Percentiles rank a stretch among this genome's conserved stretches.
Conservation (phyloP, 2,797 vertebrate genomes). For the Sternotherus odoratus region DNA sequence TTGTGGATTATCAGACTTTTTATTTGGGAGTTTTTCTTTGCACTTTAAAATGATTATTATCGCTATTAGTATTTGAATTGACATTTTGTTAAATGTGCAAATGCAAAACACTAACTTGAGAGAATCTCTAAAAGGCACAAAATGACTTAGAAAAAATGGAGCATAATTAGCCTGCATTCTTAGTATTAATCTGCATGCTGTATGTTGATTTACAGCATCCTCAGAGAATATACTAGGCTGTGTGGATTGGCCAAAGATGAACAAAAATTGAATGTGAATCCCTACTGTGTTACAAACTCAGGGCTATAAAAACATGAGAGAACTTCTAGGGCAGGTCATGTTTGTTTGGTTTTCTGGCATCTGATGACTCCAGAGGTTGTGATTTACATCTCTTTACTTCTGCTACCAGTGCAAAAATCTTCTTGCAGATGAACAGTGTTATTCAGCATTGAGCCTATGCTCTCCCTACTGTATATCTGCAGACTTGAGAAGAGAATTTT, state of each 20-base stretch:
- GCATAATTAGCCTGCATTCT: background rate
- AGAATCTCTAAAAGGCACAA: background rate
- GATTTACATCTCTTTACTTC: background rate
- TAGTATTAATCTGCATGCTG: background rate
- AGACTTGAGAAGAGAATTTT: fast-evolving
- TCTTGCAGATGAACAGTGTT: background rate
- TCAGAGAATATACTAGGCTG: background rate
- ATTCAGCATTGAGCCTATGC: background rate
- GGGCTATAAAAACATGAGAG: background rate
- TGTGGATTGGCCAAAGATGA: background rate
- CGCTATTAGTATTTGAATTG: fast-evolving
- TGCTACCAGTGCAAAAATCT: background rate
- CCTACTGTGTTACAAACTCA: background rate
- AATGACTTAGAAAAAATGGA: background rate
- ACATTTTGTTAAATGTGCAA: background rate
- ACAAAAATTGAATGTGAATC: background rate
- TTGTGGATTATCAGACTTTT: background rate
- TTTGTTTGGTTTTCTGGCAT: background rate
- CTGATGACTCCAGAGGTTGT: background rate
- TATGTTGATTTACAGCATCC: background rate
- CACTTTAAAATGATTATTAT: background rate
- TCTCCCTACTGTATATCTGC: fast-evolving
- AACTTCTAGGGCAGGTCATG: background rate
- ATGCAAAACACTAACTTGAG: too few species aligned
- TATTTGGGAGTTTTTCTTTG: background rate